Evolutionary conservation across 2,113 vertebrate genomes (phyloP), one percentile per base, ranked within the genome.

Genomic region (Alexandromys fortis): DNA sequence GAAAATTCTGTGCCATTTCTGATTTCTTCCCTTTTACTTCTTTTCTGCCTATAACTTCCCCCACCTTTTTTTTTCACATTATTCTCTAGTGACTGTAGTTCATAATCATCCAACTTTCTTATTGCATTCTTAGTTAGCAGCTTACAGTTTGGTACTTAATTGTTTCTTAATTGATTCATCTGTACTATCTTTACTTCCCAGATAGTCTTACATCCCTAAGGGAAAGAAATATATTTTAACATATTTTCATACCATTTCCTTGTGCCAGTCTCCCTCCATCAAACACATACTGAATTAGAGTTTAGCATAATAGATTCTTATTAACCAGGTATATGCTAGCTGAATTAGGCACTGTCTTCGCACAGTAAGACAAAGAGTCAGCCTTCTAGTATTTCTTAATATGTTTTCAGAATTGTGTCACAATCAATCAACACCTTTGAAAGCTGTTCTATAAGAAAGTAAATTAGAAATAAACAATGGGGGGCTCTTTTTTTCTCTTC

Each of bases 141-240:
- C 90, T 94, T 90, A 97, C 87, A 97, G 83, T 96, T 95, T 93
- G 92, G 94, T 65, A 95, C 97, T 97, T 97, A 97, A 97, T 98
- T 72, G 89, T 97, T 97, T 98, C 89, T 98, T 97, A 97, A 97
- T 97, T 97, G 97, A 96, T 89, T 97, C 95, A 87, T 96, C 91
- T 87, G 63, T 87, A 92, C 89, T 96, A 38, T 96, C 97, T 97
- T 97, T 92, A 42, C 67, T 97, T 96, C 83, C 58, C 92, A 97
- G 93, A 86, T 92, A 97, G 49, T 79, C 75, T 95, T 83, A 81
- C 33, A 5, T 94, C 97, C 95, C 97, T 93, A 72, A 65, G 93
- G 96, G 79, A 88, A 96, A 91, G 92, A 52, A 92, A 79, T 86
- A 68, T 91, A 97, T 86, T 95, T 97, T 89, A 91, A 90, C 7